A percentile compares a stretch with the other conserved stretches of the same genome.
These are phyloP conservation scores for Conus canariensis DNA, from an alignment of 2,888 invertebrate genomes.

Conservation along the genomic window DNA sequence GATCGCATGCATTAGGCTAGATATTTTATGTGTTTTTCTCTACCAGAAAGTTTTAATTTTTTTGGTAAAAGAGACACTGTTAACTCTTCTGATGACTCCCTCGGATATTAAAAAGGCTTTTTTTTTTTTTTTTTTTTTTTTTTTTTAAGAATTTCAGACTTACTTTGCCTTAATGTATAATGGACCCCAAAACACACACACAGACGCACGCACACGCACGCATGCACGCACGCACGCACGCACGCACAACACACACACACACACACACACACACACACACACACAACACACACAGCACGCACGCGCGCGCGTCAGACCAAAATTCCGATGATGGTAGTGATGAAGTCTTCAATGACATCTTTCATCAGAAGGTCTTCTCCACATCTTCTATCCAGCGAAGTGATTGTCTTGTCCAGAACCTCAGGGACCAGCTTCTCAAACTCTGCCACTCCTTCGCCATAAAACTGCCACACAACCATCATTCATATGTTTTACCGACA, in stretches of 20 bases:
- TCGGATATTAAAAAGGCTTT: too few species aligned
- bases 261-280: background rate
- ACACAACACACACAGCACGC: background rate
- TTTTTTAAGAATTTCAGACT: too few species aligned
- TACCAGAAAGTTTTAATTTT: too few species aligned
- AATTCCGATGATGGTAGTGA: background rate
- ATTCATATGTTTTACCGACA: too few species aligned
- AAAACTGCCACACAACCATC: background rate
- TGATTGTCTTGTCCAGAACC: background rate
- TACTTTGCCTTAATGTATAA: too few species aligned
- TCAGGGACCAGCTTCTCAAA: background rate
- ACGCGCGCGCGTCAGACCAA: background rate
- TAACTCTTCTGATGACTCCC: too few species aligned
- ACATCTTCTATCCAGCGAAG: background rate
- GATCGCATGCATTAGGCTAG: too few species aligned
- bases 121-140: too few species aligned
- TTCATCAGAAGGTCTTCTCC: background rate
- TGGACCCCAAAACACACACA: background rate
- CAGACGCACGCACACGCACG: background rate
- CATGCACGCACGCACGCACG: background rate
- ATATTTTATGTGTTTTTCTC: too few species aligned
- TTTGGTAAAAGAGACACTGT: too few species aligned
- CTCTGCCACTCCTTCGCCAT: background rate
- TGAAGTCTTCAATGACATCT: background rate
- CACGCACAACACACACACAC: background rate